Base-by-base conservation (phyloP, 2,888 invertebrate species). In the Mesoligia furuncula region DNA sequence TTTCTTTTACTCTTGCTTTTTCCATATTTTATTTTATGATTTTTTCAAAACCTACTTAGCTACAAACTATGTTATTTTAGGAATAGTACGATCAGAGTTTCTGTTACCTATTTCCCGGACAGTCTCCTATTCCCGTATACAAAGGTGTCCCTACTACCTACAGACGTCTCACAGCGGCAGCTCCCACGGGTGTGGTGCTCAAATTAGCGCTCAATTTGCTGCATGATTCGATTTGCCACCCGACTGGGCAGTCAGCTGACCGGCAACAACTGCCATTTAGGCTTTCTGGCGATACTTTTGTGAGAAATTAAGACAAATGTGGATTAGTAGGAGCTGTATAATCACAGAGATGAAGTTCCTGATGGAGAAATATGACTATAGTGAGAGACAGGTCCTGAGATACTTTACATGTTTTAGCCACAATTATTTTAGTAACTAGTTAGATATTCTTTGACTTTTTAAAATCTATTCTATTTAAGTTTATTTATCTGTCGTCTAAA, bases 141-240 rank as follows among this genome's bases (percentile, higher is more conserved):
- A 48, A 87, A 89, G 85, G 91, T 79, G 85, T 83, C 89, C 85
- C 77, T 69, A 85, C 74, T 9, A 65, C 75, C 51, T 75, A 83
- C 70, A 78, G 87, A 86, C 83, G 87, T 90, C 91, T 90, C 90
- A 83, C 86, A 86, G 91, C 89, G 87, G 77, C 77, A 86, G 93
- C 90, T 95, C 95, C 95, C 95, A 95, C 95, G 96, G 94, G 90
- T 88, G 90, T 89, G 87, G 90, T 90, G 89, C 80, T 91, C 91
- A 93, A 93, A 94, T 95, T 94, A 94, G 92, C 84, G 92, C 93
- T 96, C 96, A 96, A 96, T 96, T 95, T 93, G 92, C 93, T 95
- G 94, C 75, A 91, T 96, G 94, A 96, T 96, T 94, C 93, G 95
- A 96, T 96, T 95, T 94, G 93, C 91, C 88, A 93, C 93, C 93